Evolutionary conservation across 2,888 invertebrate species (phyloP), one percentile per base, ranked within the genome.

Genomic region (Agriopis leucophaearia): DNA sequence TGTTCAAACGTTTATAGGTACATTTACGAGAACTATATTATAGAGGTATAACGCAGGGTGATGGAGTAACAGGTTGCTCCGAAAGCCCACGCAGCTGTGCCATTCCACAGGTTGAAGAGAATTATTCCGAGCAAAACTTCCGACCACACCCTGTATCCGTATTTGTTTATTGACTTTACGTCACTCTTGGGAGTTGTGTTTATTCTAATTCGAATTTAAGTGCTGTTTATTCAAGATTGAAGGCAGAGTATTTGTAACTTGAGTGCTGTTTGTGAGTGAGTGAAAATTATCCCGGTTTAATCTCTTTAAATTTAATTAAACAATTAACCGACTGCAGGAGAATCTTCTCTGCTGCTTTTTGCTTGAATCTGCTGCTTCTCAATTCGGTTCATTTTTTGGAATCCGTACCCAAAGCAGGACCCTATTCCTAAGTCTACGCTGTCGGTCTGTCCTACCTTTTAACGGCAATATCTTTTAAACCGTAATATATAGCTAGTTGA

Each of bases 51-150:
- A 42, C 9, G 15, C 50, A 35, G 58, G 47, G 54, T 58, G 50
- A 45, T 27, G 10, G 66, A 72, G 75, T 77, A 77, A 78, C 77
- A 78, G 77, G 77, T 78, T 72, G 75, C 62, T 61, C 45, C 48
- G 51, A 40, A 51, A 44, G 54, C 50, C 58, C 57, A 68, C 73
- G 73, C 72, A 67, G 70, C 63, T 56, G 58, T 60, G 55, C 48
- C 72, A 69, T 42, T 74, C 77, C 73, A 78, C 77, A 78, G 77
- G 77, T 78, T 76, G 76, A 52, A 40, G 76, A 50, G 70, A 63
- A 64, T 64, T 63, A 56, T 70, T 50, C 61, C 58, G 55, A 48
- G 36, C 36, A 35, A 13, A 38, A 60, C 63, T 58, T 70, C 60
- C 68, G 70, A 66, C 75, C 75, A 75, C 75, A 75, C 74, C 75